These are phyloP conservation scores for Graphium colonna DNA, from an alignment of 2,888 invertebrate species.

Conservation along the genomic window DNA sequence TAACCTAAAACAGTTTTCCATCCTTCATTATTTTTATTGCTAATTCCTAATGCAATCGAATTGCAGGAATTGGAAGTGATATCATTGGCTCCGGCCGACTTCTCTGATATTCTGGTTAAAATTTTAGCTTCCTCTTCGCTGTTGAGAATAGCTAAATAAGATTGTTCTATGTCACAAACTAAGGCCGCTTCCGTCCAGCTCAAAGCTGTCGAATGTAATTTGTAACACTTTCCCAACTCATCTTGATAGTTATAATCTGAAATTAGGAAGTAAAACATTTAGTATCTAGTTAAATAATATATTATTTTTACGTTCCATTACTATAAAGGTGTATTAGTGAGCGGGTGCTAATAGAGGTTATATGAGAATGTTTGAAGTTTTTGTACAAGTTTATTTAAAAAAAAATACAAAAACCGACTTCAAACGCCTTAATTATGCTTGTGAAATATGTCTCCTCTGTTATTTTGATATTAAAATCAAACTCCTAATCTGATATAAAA, in stretches of 20 bases:
- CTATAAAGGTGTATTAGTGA: no score
- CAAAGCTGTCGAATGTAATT: constrained; percentile 9
- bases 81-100: neutral
- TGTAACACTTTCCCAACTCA: constrained; percentile 15
- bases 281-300: no score
- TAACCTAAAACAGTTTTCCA: constrained; percentile 17
- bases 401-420: no score
- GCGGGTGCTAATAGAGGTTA: no score
- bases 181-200: constrained; percentile 16
- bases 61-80: neutral
- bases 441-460: no score
- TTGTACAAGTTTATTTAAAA: no score
- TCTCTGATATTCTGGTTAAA: constrained; percentile 2
- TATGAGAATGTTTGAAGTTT: no score
- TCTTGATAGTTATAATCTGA: constrained; percentile 10
- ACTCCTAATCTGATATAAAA: no score
- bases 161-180: constrained; percentile 17
- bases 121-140: constrained; percentile 13
- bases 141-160: constrained; percentile 17
- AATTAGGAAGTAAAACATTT: neutral
- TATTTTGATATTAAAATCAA: no score
- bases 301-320: no score
- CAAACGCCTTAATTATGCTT: no score
- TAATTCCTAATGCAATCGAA: constrained; percentile 13
- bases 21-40: neutral